Evolutionary conservation across 2,797 vertebrate species (phyloP).

Genomic region (Sphenodon punctatus): DNA sequence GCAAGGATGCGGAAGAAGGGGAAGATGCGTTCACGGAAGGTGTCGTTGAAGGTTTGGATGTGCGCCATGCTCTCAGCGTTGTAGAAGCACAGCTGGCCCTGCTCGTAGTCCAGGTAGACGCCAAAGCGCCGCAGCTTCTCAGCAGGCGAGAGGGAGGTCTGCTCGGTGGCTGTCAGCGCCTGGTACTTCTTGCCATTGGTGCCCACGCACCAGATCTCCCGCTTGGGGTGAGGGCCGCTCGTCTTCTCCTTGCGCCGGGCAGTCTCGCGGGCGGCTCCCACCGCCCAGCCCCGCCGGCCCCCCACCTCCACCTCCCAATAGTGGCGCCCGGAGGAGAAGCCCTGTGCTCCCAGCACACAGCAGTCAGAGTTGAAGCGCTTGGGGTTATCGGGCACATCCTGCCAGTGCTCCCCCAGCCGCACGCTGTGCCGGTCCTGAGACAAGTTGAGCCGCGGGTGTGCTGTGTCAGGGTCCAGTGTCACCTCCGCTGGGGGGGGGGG

Average conservation of each 20-base stretch:
- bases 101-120: constrained; percentile 76
- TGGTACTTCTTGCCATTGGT: constrained; percentile 73
- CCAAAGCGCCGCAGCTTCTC: constrained; percentile 72
- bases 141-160: constrained; percentile 58
- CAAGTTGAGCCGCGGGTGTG: constrained; percentile 72
- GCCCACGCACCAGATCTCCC: constrained; percentile 76
- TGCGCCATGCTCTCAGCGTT: constrained; percentile 75
- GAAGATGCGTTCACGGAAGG: constrained; percentile 74
- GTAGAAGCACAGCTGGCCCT: constrained; percentile 75
- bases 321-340: constrained; percentile 70
- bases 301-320: constrained; percentile 78
- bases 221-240: constrained; percentile 43
- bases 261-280: constrained; percentile 68
- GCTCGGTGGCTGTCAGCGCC: constrained; percentile 69
- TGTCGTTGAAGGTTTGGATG: constrained; percentile 77
- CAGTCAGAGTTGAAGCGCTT: constrained; percentile 67
- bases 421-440: constrained; percentile 71
- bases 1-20: constrained; percentile 75
- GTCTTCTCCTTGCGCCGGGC: constrained; percentile 66
- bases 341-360: constrained; percentile 68
- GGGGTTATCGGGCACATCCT: constrained; percentile 62
- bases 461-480: constrained; percentile 71
- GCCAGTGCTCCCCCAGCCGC: constrained; percentile 64
- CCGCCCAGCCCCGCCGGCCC: constrained; percentile 69
- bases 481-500: constrained; percentile 56